Evolutionary conservation across 1,140 invertebrate species (phyloP).

Genomic region (Leptinotarsa undecemlineata): DNA sequence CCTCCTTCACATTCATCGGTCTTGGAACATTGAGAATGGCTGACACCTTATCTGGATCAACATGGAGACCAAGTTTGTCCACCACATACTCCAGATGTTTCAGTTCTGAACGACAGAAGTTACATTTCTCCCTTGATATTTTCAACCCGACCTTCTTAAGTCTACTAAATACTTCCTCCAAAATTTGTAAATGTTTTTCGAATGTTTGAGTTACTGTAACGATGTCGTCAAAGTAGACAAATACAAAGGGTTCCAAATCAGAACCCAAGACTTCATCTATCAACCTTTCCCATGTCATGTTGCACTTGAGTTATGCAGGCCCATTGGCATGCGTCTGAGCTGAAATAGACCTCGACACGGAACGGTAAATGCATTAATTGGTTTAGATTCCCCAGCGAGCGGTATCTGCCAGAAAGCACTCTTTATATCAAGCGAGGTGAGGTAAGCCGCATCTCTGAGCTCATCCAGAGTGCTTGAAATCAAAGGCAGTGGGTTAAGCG

Average conservation of each 20-base stretch:
- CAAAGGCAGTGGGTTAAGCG: slow-evolving; percentile 17
- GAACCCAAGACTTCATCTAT: slow-evolving; percentile 1
- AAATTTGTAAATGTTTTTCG: neutral
- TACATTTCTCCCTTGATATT: neutral
- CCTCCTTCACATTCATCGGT: neutral
- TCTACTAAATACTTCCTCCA: neutral
- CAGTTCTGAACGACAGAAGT: neutral
- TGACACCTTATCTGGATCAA: slow-evolving; percentile 1
- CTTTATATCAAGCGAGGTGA: too few species aligned
- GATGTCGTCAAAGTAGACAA: slow-evolving; percentile 6
- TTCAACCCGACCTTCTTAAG: neutral
- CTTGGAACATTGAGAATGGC: neutral
- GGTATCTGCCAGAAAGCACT: too few species aligned
- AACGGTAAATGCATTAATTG: slow-evolving; percentile 37
- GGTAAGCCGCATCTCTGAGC: too few species aligned
- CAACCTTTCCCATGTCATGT: neutral
- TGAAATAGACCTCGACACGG: slow-evolving; percentile 44
- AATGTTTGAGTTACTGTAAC: slow-evolving; percentile 1
- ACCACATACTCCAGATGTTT: slow-evolving; percentile 2
- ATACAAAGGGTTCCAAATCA: slow-evolving; percentile 10
- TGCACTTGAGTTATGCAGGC: slow-evolving; percentile 12
- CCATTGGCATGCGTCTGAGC: slow-evolving; percentile 46
- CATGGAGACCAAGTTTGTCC: slow-evolving; percentile 10
- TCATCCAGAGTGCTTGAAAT: too few species aligned
- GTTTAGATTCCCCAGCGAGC: too few species aligned